Evolutionary conservation across 1,140 invertebrate species (phyloP).

Genomic region (Musca vetustissima): DNA sequence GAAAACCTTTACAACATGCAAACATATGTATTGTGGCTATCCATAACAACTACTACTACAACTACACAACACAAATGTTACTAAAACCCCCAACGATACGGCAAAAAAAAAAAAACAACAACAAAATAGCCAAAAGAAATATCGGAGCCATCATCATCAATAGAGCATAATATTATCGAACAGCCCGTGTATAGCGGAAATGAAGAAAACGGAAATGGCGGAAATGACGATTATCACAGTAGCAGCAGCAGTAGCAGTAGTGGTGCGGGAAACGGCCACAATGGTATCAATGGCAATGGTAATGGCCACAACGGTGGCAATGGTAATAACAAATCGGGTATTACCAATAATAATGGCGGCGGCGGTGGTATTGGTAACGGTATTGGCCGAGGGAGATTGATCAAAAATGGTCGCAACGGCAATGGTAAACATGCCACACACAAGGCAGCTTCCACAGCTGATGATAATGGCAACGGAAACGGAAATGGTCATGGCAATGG

Average conservation of each 20-base stretch:
- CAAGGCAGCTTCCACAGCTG: conserved; percentile 35
- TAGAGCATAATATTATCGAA: conserved; percentile 55
- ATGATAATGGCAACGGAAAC: conserved; percentile 26
- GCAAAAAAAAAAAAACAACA: conserved; percentile 13
- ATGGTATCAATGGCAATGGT: conserved; percentile 45
- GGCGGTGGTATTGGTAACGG: conserved; percentile 32
- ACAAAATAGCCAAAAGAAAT: conserved; percentile 48
- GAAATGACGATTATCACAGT: conserved; percentile 59
- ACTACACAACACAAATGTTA: not conserved
- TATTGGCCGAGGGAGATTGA: conserved; percentile 47
- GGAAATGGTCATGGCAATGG: conserved; percentile 31
- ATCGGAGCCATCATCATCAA: conserved; percentile 51
- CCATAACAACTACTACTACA: not conserved
- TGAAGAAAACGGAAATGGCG: conserved; percentile 53
- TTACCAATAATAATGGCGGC: conserved; percentile 46
- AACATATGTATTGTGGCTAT: not conserved
- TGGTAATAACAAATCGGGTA: conserved; percentile 27
- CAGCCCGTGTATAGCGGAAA: conserved; percentile 54
- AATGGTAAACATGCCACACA: conserved; percentile 38
- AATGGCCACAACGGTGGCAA: conserved; percentile 33
- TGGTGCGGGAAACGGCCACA: conserved; percentile 37
- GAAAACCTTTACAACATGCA: too few relatives aligned
- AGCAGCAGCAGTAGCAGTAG: conserved; percentile 58
- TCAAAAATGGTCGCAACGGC: conserved; percentile 40
- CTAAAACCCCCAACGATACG: not conserved